Evolutionary conservation across 2,113 vertebrate species (phyloP).

Genomic region (Tretioscincus oriximinensis): DNA sequence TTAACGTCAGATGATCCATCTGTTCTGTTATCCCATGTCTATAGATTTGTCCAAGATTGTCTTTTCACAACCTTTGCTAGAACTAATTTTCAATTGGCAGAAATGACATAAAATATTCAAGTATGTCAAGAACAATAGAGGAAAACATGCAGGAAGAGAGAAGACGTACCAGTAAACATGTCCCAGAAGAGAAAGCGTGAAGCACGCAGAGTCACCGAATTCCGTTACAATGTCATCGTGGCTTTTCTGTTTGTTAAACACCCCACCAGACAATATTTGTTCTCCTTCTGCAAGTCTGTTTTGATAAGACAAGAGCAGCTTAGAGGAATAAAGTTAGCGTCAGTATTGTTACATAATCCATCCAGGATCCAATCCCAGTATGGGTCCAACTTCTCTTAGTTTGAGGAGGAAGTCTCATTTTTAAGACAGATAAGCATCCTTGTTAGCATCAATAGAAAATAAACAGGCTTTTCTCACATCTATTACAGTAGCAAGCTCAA

Average conservation of each 20-base stretch:
- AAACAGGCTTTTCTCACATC: neutral
- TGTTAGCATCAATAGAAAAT: neutral
- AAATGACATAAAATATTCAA: neutral
- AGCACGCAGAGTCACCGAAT: constrained; percentile 96
- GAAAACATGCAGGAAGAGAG: neutral
- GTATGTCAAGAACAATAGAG: neutral
- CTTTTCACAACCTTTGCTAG: neutral
- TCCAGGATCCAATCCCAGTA: neutral
- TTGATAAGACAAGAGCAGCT: constrained; percentile 51
- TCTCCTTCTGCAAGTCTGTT: constrained; percentile 94
- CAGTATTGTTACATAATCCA: neutral
- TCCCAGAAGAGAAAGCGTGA: constrained; percentile 93
- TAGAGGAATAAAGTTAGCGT: neutral
- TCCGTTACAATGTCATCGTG: constrained; percentile 96
- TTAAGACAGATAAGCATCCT: no score
- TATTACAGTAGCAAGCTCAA: neutral
- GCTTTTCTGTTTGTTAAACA: constrained; percentile 97
- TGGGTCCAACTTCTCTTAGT: neutral
- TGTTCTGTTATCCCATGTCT: neutral
- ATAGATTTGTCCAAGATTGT: neutral
- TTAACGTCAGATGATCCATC: neutral
- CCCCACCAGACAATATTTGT: constrained; percentile 95
- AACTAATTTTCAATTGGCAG: neutral
- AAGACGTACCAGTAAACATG: constrained; percentile 93
- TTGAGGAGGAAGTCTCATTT: neutral